Evolutionary conservation across 2,113 vertebrate species (phyloP).

Genomic region (Pao palembangensis): DNA sequence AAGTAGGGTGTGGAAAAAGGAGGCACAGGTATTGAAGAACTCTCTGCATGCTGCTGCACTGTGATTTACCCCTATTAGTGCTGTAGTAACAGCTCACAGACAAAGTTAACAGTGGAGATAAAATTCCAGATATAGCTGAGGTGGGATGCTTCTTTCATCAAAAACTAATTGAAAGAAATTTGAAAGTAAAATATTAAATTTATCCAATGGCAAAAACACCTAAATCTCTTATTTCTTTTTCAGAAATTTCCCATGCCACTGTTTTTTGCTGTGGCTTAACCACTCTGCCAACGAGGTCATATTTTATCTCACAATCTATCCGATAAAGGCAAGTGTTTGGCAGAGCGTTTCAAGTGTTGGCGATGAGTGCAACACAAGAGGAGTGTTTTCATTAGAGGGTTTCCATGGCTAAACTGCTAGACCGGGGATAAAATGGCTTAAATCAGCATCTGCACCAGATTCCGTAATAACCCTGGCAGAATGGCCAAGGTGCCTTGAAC

Average conservation of each 20-base stretch:
- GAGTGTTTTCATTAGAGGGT: slow-evolving; percentile 73
- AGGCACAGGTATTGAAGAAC: slow-evolving; percentile 39
- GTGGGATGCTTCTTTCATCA: slow-evolving; percentile 13
- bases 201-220: slow-evolving; percentile 27
- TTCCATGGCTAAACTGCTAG: slow-evolving; percentile 67
- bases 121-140: slow-evolving; percentile 1
- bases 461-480: slow-evolving; percentile 66
- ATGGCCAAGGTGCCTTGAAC: slow-evolving; percentile 62
- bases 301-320: slow-evolving; percentile 73
- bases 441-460: slow-evolving; percentile 73
- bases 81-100: slow-evolving; percentile 32
- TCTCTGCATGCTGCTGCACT: slow-evolving; percentile 29
- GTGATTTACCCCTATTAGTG: slow-evolving; percentile 43
- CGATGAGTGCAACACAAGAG: slow-evolving; percentile 55
- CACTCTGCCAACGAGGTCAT: slow-evolving; percentile 67
- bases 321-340: slow-evolving; percentile 71
- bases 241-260: slow-evolving; percentile 71
- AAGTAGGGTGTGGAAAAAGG: slow-evolving; percentile 41
- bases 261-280: slow-evolving; percentile 57
- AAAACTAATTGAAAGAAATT: slow-evolving; percentile 20
- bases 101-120: slow-evolving; percentile 15
- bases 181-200: slow-evolving; percentile 15
- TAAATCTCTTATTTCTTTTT: slow-evolving; percentile 29
- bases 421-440: slow-evolving; percentile 75
- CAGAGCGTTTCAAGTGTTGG: slow-evolving; percentile 64